Evolutionary conservation across 2,888 invertebrate species (phyloP), one percentile per base, ranked within the genome.

Genomic region (Melanargia galathea): DNA sequence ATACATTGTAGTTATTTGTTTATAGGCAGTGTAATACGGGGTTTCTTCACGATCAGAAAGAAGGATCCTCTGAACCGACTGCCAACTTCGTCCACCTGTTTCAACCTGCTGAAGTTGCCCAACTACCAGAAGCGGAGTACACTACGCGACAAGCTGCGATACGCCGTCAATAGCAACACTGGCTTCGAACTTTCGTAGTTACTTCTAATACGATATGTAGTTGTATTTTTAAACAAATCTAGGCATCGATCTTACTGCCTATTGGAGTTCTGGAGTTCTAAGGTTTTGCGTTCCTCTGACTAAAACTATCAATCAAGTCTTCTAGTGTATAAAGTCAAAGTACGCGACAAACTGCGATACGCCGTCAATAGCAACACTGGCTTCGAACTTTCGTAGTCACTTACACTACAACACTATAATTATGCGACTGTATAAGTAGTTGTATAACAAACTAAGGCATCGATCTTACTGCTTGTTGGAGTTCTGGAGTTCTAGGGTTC

Each of bases 31-130:
- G 99, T 99, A 0, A 96, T 99, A 68, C 94, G 99, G 64, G 99
- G 99, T 18, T 99, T 99, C 87, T 98, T 99, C 83, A 98, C 99
- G 11, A 98, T 99, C 76, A 93, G 98, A 56, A 97, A 97, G 81
- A 97, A 97, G 80, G 98, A 98, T 82, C 97, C 98, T 0, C 94
- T 97, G 57, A 97, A 98, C 81, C 94, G 99, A 38, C 92, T 99
- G 48, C 99, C 99, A n/a, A 99, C 99, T 0, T 98, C 99, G 0
- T 99, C 99, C 0, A 99, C 99, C 0, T 99, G 99, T 82, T 99
- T 99, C 90, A 99, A 99, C 91, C 93, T 99, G 45, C 93, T 99
- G 51, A 99, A 99, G 85, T 92, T 98, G 77, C 99, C 99, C 61
- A 99, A 99, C 91, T 99, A 99, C 84, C 98, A 98, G 84, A 98